phyloP scores from a whole-genome alignment of 2,888 invertebrate species.

The Sarcophaga rosellei region DNA sequence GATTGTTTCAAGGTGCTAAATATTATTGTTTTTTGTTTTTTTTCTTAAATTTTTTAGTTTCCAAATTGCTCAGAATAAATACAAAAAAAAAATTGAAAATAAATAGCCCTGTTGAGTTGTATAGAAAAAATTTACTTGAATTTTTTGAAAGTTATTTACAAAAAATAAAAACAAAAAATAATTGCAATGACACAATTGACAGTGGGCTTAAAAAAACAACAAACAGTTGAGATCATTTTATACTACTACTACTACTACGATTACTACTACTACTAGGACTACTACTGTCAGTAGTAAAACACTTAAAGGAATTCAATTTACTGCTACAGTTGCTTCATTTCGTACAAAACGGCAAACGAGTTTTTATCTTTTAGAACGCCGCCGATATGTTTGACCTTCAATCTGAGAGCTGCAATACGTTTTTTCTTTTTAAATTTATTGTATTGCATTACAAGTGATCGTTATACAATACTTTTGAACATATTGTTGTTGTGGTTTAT shows the following conservation, averaged over 20 bases:
- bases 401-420: background rate
- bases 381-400: background rate
- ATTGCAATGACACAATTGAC: background rate
- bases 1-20: constrained; percentile 53
- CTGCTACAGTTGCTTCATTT: background rate
- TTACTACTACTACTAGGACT: too few relatives aligned
- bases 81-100: background rate
- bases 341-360: background rate
- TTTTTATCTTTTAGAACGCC: background rate
- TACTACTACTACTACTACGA: background rate
- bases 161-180: background rate
- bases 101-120: background rate
- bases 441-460: too few relatives aligned
- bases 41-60: background rate
- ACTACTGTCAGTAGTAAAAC: too few relatives aligned
- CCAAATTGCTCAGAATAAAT: background rate
- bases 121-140: background rate
- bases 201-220: background rate
- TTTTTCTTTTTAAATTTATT: too few relatives aligned
- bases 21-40: background rate
- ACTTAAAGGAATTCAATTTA: too few relatives aligned
- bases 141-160: background rate
- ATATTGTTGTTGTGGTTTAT: too few relatives aligned
- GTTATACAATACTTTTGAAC: too few relatives aligned
- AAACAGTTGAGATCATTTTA: background rate